Base-by-base conservation (phyloP, 2,113 vertebrate species). In the Pollachius pollachius region DNA sequence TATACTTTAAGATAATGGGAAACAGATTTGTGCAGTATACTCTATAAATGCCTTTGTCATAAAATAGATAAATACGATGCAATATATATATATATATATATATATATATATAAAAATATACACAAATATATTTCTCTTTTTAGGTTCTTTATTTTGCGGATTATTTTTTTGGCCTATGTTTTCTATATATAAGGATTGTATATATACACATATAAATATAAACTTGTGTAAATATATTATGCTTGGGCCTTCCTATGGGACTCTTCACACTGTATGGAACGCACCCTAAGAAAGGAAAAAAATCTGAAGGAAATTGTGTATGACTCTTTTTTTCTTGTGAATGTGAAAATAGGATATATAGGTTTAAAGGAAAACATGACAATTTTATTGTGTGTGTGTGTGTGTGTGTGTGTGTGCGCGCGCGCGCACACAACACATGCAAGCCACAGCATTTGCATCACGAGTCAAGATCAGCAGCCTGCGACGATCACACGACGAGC, bases 141-240 rank as follows among this genome's bases (percentile, higher is more conserved):
- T 57, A 57, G 15, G 5, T 48, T 48, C 41, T 48, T 48, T 48
- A 34, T 48, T 48, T 48, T 88, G 86, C 89, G 89, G 84, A 91
- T 91, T 92, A 86, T 91, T 93, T 92, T 87, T 90, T 74, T 91
- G 89, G 85, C 84, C 89, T 85, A 84, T 88, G 73, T 87, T 90
- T 92, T 92, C 89, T 91, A 87, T 90, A 48, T 48, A 88, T 81
- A 87, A 89, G 84, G 77, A 84, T 72, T 90, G 88, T 87, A 86
- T 81, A 82, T 81, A 81, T 85, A 71, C 89, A 74, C 86, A 83
- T 79, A 57, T 57, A 57, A 17, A 57, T 57, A 57, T 57, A 57
- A 48, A 57, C 77, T 80, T 85, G 70, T 90, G 85, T 90, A 91
- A 84, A 92, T 91, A 90, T 91, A 90, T 82, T 90, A 90, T 82